phyloP scores from a whole-genome alignment of 2,888 invertebrate species.

The Standfussiana lucernea region DNA sequence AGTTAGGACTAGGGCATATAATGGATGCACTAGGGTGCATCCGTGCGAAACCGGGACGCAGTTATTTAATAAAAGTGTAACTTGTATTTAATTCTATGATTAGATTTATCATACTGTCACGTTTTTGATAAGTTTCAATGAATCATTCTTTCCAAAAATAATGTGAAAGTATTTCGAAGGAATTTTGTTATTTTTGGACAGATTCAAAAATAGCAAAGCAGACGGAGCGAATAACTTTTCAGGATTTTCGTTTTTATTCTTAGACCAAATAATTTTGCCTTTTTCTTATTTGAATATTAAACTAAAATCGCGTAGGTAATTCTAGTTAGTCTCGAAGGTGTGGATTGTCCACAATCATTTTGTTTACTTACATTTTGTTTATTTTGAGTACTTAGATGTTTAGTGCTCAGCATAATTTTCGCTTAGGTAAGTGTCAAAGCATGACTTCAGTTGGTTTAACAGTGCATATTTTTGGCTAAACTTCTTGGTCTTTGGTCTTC shows the following conservation, averaged over 20 bases:
- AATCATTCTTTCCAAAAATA: constrained; percentile 36
- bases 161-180: background rate
- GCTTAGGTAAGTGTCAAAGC: background rate
- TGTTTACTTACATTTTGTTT: constrained; percentile 1
- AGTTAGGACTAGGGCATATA: too few species aligned
- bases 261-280: background rate
- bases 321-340: background rate
- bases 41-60: background rate
- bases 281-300: background rate
- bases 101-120: constrained; percentile 28
- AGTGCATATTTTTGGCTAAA: background rate
- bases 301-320: background rate
- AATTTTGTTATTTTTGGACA: background rate
- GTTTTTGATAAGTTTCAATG: constrained; percentile 28
- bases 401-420: background rate
- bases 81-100: constrained; percentile 42
- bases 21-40: too few species aligned
- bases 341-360: background rate
- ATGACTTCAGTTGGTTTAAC: background rate
- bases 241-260: background rate
- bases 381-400: too few species aligned
- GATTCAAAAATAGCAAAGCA: background rate
- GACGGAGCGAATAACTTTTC: too few species aligned
- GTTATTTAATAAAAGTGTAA: constrained; percentile 24
- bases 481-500: background rate